A percentile compares a stretch with the other conserved stretches of the same genome.
Conservation (phyloP, 2,797 vertebrate species). For the Ctenopoma multispine region DNA sequence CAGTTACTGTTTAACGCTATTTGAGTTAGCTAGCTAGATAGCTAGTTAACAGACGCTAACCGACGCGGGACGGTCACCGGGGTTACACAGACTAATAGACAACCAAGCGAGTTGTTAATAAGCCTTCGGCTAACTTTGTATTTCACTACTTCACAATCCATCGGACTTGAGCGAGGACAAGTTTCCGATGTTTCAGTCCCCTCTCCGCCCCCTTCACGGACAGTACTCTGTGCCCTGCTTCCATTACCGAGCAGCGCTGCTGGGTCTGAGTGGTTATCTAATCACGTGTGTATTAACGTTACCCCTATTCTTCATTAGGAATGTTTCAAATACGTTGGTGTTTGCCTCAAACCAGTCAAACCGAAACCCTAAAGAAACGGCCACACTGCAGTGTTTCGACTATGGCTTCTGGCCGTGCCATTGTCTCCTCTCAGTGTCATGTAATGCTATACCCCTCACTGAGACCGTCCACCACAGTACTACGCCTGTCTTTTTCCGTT, state of each 20-base stretch:
- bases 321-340: not conserved
- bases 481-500: constrained; percentile 62
- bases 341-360: not conserved
- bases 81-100: not conserved
- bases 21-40: constrained; percentile 7
- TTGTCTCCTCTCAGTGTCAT: constrained; percentile 45
- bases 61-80: not conserved
- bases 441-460: constrained; percentile 63
- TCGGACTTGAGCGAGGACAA: constrained; percentile 1
- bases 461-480: constrained; percentile 39
- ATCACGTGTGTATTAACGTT: constrained; percentile 25
- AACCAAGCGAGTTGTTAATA: not conserved
- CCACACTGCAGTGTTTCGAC: constrained; percentile 29
- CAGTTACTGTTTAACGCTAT: not conserved
- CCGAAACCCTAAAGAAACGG: not conserved
- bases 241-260: constrained; percentile 25
- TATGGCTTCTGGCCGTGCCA: constrained; percentile 11
- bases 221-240: constrained; percentile 11
- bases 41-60: constrained; percentile 3
- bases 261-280: constrained; percentile 36
- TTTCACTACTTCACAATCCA: not conserved
- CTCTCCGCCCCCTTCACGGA: constrained; percentile 40
- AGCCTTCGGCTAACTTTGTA: constrained; percentile 14
- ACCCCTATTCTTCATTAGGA: not conserved
- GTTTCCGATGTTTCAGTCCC: constrained; percentile 17